Percentiles rank a stretch among this genome's conserved stretches.
phyloP scores from a whole-genome alignment of 2,888 invertebrate genomes.

The Macaria notata region DNA sequence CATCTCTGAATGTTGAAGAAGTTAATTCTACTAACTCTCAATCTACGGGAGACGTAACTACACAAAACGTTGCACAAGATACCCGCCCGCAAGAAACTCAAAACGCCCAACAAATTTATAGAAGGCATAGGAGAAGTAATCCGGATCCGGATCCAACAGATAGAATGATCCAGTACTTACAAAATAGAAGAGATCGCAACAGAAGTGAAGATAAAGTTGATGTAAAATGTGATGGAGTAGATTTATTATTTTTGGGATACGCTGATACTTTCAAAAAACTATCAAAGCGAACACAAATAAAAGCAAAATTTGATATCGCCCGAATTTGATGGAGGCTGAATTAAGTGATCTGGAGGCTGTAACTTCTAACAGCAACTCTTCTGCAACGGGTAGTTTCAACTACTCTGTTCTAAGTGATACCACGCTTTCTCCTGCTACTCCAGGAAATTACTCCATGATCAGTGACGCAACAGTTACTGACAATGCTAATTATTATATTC shows the following conservation, averaged over 20 bases:
- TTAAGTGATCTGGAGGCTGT: slow-evolving; percentile 23
- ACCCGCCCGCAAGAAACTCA: slow-evolving; percentile 23
- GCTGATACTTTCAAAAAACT: slow-evolving; percentile 22
- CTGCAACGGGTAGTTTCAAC: slow-evolving; percentile 25
- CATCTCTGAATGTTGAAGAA: slow-evolving; percentile 22
- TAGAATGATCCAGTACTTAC: slow-evolving; percentile 25
- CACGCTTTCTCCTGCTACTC: slow-evolving; percentile 22
- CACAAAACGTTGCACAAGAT: slow-evolving; percentile 24
- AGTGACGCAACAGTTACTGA: slow-evolving; percentile 25
- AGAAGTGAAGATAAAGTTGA: slow-evolving; percentile 24
- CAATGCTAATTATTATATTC: slow-evolving; percentile 26
- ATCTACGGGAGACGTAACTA: slow-evolving; percentile 23
- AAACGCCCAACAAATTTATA: slow-evolving; percentile 30
- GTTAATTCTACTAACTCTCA: slow-evolving; percentile 25
- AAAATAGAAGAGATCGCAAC: slow-evolving; percentile 27
- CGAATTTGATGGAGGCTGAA: slow-evolving; percentile 31
- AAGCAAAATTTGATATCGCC: slow-evolving; percentile 26
- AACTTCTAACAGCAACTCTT: slow-evolving; percentile 22
- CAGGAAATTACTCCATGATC: slow-evolving; percentile 27
- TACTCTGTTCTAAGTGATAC: slow-evolving; percentile 27
- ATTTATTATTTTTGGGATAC: slow-evolving; percentile 27
- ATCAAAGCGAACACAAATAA: slow-evolving; percentile 24
- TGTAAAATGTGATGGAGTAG: slow-evolving; percentile 26
- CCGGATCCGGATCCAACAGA: slow-evolving; percentile 27
- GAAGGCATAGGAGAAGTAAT: slow-evolving; percentile 28